These are phyloP conservation scores for Setophaga kirtlandii DNA, from an alignment of 2,113 vertebrate species.

Conservation along the genomic window DNA sequence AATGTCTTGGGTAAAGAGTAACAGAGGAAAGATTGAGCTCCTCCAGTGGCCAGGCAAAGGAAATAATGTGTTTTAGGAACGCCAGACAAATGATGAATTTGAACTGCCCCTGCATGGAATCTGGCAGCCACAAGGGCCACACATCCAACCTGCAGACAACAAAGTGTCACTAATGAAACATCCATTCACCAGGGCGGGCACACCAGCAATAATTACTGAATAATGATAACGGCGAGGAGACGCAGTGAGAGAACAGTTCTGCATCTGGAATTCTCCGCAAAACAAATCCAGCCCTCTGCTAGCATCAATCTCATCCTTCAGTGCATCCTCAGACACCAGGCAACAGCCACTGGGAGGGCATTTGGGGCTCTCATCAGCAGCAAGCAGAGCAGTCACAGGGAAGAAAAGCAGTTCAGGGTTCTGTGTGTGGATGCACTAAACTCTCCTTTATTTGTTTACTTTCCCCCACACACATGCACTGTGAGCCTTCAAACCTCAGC, in stretches of 20 bases:
- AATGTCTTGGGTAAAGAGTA: background rate
- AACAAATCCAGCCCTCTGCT: background rate
- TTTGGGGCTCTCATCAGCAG: background rate
- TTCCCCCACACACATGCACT: background rate
- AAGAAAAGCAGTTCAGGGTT: background rate
- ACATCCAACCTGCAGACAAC: background rate
- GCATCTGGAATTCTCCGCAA: background rate
- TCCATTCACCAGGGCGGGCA: rapidly evolving
- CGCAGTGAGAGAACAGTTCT: background rate
- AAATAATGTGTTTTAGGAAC: background rate
- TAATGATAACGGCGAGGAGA: rapidly evolving
- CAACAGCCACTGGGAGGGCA: background rate
- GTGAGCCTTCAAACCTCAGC: background rate
- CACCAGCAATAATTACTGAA: background rate
- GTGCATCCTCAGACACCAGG: background rate
- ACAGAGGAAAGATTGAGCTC: background rate
- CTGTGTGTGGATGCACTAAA: background rate
- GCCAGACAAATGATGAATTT: background rate
- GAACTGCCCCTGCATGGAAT: background rate
- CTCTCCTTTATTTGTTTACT: background rate
- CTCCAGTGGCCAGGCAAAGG: background rate
- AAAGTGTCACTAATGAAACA: background rate
- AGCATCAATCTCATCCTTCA: background rate
- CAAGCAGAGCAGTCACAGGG: background rate
- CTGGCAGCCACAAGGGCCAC: background rate